These are phyloP conservation scores for Tetheella fluctuosa DNA, from an alignment of 2,888 invertebrate genomes.

Conservation along the genomic window DNA sequence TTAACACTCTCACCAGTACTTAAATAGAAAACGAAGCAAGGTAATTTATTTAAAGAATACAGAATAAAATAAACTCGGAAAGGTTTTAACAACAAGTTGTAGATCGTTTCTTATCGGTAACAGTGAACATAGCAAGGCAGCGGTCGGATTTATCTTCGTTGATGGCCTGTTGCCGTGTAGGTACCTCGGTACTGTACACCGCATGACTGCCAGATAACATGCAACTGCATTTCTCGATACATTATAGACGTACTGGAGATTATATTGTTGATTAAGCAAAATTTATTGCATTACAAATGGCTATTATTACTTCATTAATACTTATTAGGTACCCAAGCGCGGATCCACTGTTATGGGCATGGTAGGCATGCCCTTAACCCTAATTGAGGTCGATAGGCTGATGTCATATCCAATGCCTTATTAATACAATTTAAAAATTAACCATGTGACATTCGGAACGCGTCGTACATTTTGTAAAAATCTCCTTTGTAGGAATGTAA, in stretches of 20 bases:
- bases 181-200: not conserved
- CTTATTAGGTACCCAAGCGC: too few relatives aligned
- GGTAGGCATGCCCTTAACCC: too few relatives aligned
- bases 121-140: constrained; percentile 4
- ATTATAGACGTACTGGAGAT: not conserved
- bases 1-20: not conserved
- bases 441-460: too few relatives aligned
- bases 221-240: not conserved
- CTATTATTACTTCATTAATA: too few relatives aligned
- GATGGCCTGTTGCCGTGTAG: constrained; percentile 4
- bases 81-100: constrained; percentile 2
- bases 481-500: too few relatives aligned
- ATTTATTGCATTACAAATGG: not conserved
- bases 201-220: constrained; percentile 2
- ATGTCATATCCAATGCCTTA: too few relatives aligned
- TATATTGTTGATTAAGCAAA: not conserved
- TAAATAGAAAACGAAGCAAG: constrained; percentile 1
- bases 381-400: too few relatives aligned
- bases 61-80: not conserved
- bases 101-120: constrained; percentile 6
- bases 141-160: constrained; percentile 4
- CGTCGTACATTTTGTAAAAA: too few relatives aligned
- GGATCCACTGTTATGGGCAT: too few relatives aligned
- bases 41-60: not conserved
- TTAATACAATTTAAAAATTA: too few relatives aligned